A percentile compares a stretch with the other conserved stretches of the same genome.
These are phyloP conservation scores for Myotis daubentonii DNA, from an alignment of 2,797 vertebrate species.

Conservation along the genomic window DNA sequence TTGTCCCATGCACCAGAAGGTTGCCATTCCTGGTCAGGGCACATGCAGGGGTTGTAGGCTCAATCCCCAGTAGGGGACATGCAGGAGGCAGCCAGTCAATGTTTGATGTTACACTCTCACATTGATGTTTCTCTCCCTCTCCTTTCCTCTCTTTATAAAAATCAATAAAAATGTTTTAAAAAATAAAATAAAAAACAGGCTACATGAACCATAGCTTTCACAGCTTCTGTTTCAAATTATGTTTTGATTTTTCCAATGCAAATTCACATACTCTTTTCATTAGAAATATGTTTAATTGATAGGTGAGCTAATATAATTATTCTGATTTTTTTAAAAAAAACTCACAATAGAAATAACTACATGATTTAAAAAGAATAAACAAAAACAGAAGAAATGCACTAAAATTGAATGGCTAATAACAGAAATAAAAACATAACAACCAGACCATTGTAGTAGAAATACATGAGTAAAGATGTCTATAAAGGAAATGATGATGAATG, in stretches of 20 bases:
- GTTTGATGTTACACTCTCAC: neutral
- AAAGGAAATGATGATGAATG: conserved; percentile 1
- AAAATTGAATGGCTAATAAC: neutral
- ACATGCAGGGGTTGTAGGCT: accelerated
- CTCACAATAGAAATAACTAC: neutral
- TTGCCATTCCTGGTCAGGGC: too few species aligned
- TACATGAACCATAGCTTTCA: neutral
- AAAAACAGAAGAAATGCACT: neutral
- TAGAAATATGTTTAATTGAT: neutral
- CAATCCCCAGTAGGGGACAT: neutral
- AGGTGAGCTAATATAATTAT: neutral
- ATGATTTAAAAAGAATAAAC: neutral
- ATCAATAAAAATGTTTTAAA: neutral
- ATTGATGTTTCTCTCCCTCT: neutral
- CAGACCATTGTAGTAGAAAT: neutral
- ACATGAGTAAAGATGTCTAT: neutral
- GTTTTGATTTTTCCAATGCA: neutral
- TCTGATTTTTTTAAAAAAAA: neutral
- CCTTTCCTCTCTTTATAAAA: neutral
- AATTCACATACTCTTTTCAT: neutral
- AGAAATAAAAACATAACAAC: conserved; percentile 32
- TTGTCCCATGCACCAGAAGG: too few species aligned
- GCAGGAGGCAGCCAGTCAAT: neutral
- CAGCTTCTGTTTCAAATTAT: conserved; percentile 28
- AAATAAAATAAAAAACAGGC: neutral